These are phyloP conservation scores for Drosophila nikananu DNA, from an alignment of 1,140 invertebrate species.

Conservation along the genomic window DNA sequence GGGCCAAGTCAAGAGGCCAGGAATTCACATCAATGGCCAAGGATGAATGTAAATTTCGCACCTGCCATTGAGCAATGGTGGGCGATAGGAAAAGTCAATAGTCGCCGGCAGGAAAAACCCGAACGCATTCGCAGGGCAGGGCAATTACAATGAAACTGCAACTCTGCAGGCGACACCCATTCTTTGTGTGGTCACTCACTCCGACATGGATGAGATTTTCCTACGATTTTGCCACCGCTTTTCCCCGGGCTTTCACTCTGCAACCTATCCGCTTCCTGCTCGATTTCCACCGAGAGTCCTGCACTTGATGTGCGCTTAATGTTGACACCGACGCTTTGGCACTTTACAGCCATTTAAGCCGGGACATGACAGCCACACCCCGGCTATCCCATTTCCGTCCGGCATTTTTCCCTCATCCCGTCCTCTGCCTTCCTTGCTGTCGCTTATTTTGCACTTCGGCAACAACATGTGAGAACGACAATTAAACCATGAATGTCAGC, in stretches of 20 bases:
- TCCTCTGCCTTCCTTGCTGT: not conserved
- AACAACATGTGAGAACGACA: slow-evolving; percentile 40
- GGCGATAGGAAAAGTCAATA: slow-evolving; percentile 54
- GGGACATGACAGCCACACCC: slow-evolving; percentile 43
- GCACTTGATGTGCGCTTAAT: slow-evolving; percentile 74
- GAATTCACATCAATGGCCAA: slow-evolving; percentile 42
- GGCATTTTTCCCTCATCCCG: slow-evolving; percentile 4
- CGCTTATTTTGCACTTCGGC: slow-evolving; percentile 17
- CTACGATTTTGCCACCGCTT: not conserved
- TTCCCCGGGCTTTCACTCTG: not conserved
- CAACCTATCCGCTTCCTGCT: slow-evolving; percentile 29
- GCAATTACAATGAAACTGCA: slow-evolving; percentile 40
- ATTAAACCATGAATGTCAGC: slow-evolving; percentile 46
- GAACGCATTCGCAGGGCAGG: slow-evolving; percentile 1
- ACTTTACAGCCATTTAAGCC: slow-evolving; percentile 56
- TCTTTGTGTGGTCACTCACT: slow-evolving; percentile 55
- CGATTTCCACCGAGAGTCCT: slow-evolving; percentile 33
- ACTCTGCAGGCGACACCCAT: slow-evolving; percentile 28
- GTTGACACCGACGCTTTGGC: slow-evolving; percentile 66
- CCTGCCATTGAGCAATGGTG: slow-evolving; percentile 40
- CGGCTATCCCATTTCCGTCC: slow-evolving; percentile 34
- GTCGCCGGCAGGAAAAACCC: slow-evolving; percentile 13
- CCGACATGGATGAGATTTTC: slow-evolving; percentile 38
- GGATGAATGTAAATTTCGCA: slow-evolving; percentile 68
- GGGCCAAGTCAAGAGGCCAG: slow-evolving; percentile 33